These are phyloP conservation scores for Drosophila mercatorum DNA, from an alignment of 2,888 invertebrate genomes.

Conservation along the genomic window DNA sequence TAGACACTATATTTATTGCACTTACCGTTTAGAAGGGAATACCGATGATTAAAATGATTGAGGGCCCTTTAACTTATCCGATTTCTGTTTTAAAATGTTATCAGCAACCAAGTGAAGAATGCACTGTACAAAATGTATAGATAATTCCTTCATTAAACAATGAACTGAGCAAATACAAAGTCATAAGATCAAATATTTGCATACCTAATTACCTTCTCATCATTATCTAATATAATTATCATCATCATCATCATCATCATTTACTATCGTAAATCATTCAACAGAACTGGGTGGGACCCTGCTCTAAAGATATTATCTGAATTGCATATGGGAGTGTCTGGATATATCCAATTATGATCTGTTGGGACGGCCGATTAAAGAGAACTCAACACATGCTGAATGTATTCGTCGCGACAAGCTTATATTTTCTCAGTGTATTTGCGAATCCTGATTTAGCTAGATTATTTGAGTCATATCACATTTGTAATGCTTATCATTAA, in stretches of 20 bases:
- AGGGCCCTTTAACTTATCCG: neutral
- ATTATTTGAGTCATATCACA: neutral
- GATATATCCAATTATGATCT: slow-evolving; percentile 1
- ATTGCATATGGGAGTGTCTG: slow-evolving; percentile 28
- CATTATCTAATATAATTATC: neutral
- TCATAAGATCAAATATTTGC: slow-evolving; percentile 4
- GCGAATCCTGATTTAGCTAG: neutral
- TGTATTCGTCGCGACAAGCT: no score
- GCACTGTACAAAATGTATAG: neutral
- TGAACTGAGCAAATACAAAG: slow-evolving; percentile 1
- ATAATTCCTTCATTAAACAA: neutral
- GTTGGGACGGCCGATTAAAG: neutral
- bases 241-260: neutral
- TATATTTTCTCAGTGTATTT: neutral
- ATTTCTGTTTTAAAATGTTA: neutral
- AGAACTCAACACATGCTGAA: no score
- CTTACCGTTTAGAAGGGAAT: neutral
- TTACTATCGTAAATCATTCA: neutral
- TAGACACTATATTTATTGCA: slow-evolving; percentile 3
- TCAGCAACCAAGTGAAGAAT: neutral
- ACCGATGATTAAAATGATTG: neutral
- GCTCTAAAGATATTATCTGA: slow-evolving; percentile 11
- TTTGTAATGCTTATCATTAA: slow-evolving; percentile 6
- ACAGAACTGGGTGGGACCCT: slow-evolving; percentile 10
- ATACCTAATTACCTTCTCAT: neutral